phyloP scores from a whole-genome alignment of 2,888 invertebrate genomes.

The Lumbricus terrestris region DNA sequence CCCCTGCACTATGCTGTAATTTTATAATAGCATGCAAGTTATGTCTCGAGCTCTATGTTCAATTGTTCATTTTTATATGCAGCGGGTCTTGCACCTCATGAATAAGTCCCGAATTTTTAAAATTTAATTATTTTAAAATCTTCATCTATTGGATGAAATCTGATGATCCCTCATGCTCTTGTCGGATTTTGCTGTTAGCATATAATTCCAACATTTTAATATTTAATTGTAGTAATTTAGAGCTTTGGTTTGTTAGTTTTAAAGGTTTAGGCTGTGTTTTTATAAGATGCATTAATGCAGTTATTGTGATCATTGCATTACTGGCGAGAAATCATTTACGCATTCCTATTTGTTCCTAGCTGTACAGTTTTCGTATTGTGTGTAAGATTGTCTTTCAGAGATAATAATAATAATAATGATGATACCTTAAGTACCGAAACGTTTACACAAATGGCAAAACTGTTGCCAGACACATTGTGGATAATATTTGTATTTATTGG shows the following conservation, averaged over 20 bases:
- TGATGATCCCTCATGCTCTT: not conserved
- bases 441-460: not conserved
- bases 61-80: not conserved
- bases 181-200: not conserved
- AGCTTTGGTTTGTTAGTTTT: not conserved
- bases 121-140: not conserved
- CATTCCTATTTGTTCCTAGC: not conserved
- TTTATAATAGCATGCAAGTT: not conserved
- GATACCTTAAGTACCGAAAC: not conserved
- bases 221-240: not conserved
- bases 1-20: not conserved
- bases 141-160: not conserved
- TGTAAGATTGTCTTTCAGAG: not conserved
- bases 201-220: not conserved
- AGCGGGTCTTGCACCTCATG: not conserved
- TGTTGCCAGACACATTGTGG: not conserved
- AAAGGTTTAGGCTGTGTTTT: not conserved
- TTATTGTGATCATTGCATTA: not conserved
- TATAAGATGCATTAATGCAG: not conserved
- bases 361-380: not conserved
- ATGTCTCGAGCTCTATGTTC: not conserved
- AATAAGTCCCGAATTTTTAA: not conserved
- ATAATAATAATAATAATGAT: too few relatives aligned
- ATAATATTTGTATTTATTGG: not conserved
- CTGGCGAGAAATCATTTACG: not conserved